phyloP scores from a whole-genome alignment of 30 jellyfish, hydroid and myxozoan genomes.

The Cassiopea andromeda region DNA sequence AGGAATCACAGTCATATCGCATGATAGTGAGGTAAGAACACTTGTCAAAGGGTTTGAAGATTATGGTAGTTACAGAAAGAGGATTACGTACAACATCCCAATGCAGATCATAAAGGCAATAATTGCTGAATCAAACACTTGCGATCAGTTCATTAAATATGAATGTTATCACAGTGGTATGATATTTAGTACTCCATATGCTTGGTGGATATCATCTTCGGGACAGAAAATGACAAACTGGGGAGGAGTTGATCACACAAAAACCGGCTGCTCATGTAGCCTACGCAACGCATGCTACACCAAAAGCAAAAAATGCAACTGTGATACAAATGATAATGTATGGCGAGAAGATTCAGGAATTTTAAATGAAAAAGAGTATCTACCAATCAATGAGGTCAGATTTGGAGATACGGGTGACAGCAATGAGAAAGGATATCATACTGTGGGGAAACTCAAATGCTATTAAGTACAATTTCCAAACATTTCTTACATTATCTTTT shows the following conservation, averaged over 20 bases:
- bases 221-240: conserved; percentile 36
- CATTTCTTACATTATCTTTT: neutral
- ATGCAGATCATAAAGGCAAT: neutral
- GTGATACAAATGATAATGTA: conserved; percentile 16
- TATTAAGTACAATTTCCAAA: neutral
- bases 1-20: conserved; percentile 57
- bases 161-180: conserved; percentile 40
- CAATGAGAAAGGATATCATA: conserved; percentile 20
- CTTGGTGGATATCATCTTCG: conserved; percentile 38
- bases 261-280: conserved; percentile 18
- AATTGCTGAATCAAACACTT: neutral
- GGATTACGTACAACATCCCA: conserved; percentile 12
- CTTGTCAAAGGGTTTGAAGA: conserved; percentile 30
- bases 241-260: conserved; percentile 50
- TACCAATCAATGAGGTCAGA: conserved; percentile 28
- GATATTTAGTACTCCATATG: neutral
- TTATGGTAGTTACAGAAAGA: conserved; percentile 1
- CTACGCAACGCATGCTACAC: neutral
- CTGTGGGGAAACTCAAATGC: conserved; percentile 25
- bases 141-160: conserved; percentile 40
- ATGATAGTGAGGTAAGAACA: conserved; percentile 56
- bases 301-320: neutral
- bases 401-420: conserved; percentile 42
- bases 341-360: conserved; percentile 44
- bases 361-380: conserved; percentile 19